phyloP scores from a whole-genome alignment of 2,888 invertebrate species.

The Epistrophe eligans region DNA sequence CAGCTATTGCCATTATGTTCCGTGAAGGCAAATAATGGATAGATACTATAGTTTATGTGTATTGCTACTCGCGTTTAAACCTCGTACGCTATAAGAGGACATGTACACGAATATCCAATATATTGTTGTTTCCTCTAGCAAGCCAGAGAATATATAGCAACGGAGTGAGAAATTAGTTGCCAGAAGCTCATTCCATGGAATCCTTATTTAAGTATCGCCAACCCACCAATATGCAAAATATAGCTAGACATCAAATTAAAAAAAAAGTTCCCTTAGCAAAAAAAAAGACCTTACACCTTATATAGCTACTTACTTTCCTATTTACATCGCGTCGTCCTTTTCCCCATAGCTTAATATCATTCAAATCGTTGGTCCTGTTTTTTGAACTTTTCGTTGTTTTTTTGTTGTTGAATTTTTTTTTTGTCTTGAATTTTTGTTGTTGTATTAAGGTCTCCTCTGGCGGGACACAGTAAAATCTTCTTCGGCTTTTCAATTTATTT shows the following conservation, averaged over 20 bases:
- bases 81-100: conserved; percentile 6
- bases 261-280: background rate
- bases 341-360: background rate
- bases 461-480: conserved; percentile 28
- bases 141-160: background rate
- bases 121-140: background rate
- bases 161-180: conserved; percentile 47
- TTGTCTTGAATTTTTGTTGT: no score
- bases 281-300: background rate
- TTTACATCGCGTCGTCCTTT: no score
- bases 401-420: conserved; percentile 25
- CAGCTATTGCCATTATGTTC: conserved; percentile 20
- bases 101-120: background rate
- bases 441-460: conserved; percentile 31
- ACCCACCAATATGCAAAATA: conserved; percentile 63
- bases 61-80: background rate
- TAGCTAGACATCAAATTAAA: conserved; percentile 28
- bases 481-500: conserved; percentile 43
- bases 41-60: conserved; percentile 3
- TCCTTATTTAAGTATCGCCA: conserved; percentile 61
- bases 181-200: conserved; percentile 49
- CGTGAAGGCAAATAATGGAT: background rate
- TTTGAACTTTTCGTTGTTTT: conserved; percentile 36
- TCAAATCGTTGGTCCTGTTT: background rate
- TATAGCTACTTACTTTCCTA: no score